These are phyloP conservation scores for Mormyrus proboscirostris DNA, from an alignment of 2,797 vertebrate genomes.

Conservation along the genomic window DNA sequence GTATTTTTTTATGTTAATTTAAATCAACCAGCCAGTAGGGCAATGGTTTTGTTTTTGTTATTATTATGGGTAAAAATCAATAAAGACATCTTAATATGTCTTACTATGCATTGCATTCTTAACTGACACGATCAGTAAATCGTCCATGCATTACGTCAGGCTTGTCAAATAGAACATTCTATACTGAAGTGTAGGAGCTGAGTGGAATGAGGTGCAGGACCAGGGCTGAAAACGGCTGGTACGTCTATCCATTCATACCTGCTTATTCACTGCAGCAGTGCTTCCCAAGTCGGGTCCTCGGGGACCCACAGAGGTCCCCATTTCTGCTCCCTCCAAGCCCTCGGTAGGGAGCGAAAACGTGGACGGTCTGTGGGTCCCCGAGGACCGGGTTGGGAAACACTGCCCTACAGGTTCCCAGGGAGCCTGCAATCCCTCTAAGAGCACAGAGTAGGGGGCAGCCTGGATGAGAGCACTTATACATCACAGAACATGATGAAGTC, in stretches of 20 bases:
- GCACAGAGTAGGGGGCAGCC: background rate
- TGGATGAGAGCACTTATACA: background rate
- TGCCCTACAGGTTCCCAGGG: background rate
- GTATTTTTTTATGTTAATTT: background rate
- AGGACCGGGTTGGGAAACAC: background rate
- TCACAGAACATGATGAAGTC: background rate
- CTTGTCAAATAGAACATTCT: background rate
- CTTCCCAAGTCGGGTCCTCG: background rate
- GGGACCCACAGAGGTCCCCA: background rate
- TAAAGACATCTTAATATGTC: background rate
- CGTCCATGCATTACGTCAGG: background rate
- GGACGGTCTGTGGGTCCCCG: background rate
- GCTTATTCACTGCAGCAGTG: background rate
- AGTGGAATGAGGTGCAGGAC: background rate
- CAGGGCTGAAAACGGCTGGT: background rate
- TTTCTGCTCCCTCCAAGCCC: background rate
- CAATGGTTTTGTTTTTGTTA: background rate
- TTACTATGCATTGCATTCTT: background rate
- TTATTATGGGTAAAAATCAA: background rate
- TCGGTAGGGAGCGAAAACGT: background rate
- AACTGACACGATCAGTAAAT: background rate
- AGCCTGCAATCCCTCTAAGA: background rate
- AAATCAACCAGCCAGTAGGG: background rate
- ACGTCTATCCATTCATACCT: background rate
- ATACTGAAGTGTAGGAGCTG: background rate